Evolutionary conservation across 1,140 invertebrate species (phyloP), one percentile per base, ranked within the genome.

Genomic region (Apolygus lucorum): DNA sequence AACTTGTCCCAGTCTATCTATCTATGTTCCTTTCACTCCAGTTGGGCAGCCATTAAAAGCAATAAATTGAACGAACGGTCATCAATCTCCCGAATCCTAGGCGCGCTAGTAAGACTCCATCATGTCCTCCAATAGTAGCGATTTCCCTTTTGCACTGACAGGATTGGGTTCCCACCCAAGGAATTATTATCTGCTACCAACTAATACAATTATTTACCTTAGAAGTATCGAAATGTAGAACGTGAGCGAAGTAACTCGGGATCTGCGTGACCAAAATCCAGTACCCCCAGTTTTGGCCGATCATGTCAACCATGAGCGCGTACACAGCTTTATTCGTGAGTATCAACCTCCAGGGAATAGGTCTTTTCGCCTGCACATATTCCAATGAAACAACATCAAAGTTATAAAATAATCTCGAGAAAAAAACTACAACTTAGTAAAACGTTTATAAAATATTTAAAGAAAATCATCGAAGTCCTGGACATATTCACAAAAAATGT

Each of bases 211-310:
- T 77, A 66, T 28, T 66, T 62, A 70, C 69, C 21, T 59, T 54
- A 28, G 69, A 68, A 4, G 68, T 69, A 29, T 69, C 59, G 17
- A 72, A 67, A 0, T 68, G 0, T 11, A 72, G 64, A 13, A 88
- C 84, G 74, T 83, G 83, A 59, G 85, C 85, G 74, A 92, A 79
- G 75, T 89, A 92, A 0, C 85, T 87, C 1, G 90, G 90, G 64
- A 91, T 80, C 71, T 87, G 84, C 0, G 86, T 88, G 14, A 91
- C 81, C 73, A 91, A 82, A 0, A 87, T 85, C 68, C 87, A 86
- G 73, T 85, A 88, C 2, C 84, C 84, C 82, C 85, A 87, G 72
- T 87, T 84, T 72, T 84, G 83, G 2, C 86, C 84, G 70, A 87
- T 82, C 74, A 90, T 87, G 0, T 83, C 82, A 0, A 85, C 74